These are phyloP conservation scores for Dexiosoma caninum DNA, from an alignment of 2,888 invertebrate genomes.

Conservation along the genomic window DNA sequence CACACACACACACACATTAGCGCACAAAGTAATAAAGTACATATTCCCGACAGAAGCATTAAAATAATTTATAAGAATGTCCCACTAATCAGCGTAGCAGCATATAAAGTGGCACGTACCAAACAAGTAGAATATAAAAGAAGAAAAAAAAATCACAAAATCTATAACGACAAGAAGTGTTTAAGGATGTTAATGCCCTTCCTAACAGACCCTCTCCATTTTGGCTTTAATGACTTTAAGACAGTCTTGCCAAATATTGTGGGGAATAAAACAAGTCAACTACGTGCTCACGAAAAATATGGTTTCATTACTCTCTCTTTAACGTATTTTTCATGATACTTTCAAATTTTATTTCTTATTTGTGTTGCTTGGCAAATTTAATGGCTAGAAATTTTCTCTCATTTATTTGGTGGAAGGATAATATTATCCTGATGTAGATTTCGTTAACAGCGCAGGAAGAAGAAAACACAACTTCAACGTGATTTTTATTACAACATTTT, in stretches of 20 bases:
- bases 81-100: conserved; percentile 56
- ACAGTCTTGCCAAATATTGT: conserved; percentile 23
- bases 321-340: background rate
- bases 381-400: background rate
- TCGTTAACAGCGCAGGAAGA: background rate
- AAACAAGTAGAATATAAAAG: background rate
- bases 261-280: background rate
- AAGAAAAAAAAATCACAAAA: background rate
- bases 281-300: conserved; percentile 43
- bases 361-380: background rate
- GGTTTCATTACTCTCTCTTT: conserved; percentile 42
- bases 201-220: background rate
- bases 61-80: conserved; percentile 40
- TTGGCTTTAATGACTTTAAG: conserved; percentile 47
- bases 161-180: background rate
- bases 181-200: conserved; percentile 42
- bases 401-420: background rate
- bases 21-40: background rate
- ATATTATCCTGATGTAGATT: conserved; percentile 24
- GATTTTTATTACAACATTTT: conserved; percentile 32
- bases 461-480: conserved; percentile 5
- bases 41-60: conserved; percentile 2
- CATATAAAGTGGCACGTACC: conserved; percentile 54
- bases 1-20: background rate
- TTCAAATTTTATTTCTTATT: conserved; percentile 10